Percentiles rank a stretch among this genome's conserved stretches.
Evolutionary conservation across 37 sponge, comb jelly and placozoan species (phyloP).

Genomic region (Halichondria panicea): DNA sequence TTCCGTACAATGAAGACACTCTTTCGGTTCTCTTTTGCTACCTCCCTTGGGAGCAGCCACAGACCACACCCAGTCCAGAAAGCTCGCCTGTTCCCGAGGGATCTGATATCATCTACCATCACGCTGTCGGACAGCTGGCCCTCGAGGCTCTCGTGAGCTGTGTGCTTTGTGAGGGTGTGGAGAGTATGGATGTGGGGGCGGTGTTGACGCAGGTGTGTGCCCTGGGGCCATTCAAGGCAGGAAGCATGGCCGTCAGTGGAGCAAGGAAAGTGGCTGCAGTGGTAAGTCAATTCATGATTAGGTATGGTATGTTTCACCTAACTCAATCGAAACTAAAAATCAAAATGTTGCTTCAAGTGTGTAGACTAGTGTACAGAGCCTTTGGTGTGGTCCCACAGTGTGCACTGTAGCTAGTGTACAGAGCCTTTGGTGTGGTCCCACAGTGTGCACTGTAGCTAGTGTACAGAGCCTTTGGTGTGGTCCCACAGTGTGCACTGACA

Average conservation of each 20-base stretch:
- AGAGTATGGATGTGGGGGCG: slow-evolving; percentile 23
- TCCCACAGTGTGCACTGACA: not conserved
- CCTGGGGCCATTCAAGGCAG: slow-evolving; percentile 30
- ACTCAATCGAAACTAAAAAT: not conserved
- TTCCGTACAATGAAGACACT: slow-evolving; percentile 11
- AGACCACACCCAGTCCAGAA: not conserved
- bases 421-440: not conserved
- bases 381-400: not conserved
- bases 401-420: not conserved
- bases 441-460: not conserved
- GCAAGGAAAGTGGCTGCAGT: slow-evolving; percentile 58
- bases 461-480: not conserved
- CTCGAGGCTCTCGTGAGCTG: not conserved
- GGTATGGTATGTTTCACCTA: not conserved
- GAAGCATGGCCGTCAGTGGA: slow-evolving; percentile 37
- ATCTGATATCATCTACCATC: not conserved
- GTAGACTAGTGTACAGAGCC: not conserved
- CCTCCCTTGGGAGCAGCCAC: not conserved
- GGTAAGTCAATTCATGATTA: slow-evolving; percentile 24
- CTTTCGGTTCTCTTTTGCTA: slow-evolving; percentile 35
- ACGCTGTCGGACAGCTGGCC: slow-evolving; percentile 38
- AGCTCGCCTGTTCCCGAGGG: too few species aligned
- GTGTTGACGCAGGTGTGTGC: slow-evolving; percentile 33
- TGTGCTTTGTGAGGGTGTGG: not conserved
- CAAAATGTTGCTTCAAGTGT: not conserved